phyloP scores from a whole-genome alignment of 2,888 invertebrate genomes.

The Sialis lutaria region DNA sequence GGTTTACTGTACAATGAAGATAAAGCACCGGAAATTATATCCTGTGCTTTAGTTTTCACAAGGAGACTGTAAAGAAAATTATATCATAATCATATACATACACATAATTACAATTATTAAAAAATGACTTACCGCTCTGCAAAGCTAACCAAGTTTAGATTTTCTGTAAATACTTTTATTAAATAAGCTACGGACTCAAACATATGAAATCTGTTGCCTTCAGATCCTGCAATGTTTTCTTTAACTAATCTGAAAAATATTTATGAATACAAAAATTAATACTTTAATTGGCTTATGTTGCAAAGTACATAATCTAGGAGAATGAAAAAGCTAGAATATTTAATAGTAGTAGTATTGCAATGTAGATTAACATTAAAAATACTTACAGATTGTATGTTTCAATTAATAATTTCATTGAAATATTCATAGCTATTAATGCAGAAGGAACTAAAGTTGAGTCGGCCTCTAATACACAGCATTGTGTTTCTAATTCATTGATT shows the following conservation, averaged over 20 bases:
- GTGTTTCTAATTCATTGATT: constrained; percentile 39
- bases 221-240: not conserved
- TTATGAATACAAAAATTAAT: not conserved
- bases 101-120: not conserved
- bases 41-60: constrained; percentile 51
- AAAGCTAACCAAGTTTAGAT: constrained; percentile 36
- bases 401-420: constrained; percentile 58
- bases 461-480: constrained; percentile 54
- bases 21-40: constrained; percentile 55
- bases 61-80: constrained; percentile 35
- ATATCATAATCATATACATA: not conserved
- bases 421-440: constrained; percentile 56
- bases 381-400: constrained; percentile 67
- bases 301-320: too few species aligned
- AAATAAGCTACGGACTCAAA: constrained; percentile 31
- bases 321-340: too few species aligned
- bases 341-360: not conserved
- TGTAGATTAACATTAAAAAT: constrained; percentile 1
- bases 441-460: constrained; percentile 60
- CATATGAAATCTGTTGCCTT: not conserved
- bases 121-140: constrained; percentile 24
- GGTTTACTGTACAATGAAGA: constrained; percentile 60
- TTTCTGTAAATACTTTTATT: constrained; percentile 48
- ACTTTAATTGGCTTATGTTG: too few species aligned
- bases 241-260: not conserved